Percentiles rank a stretch among this genome's conserved stretches.
Conservation (phyloP, 1,140 invertebrate species). For the Zaprionus lachaisei region DNA sequence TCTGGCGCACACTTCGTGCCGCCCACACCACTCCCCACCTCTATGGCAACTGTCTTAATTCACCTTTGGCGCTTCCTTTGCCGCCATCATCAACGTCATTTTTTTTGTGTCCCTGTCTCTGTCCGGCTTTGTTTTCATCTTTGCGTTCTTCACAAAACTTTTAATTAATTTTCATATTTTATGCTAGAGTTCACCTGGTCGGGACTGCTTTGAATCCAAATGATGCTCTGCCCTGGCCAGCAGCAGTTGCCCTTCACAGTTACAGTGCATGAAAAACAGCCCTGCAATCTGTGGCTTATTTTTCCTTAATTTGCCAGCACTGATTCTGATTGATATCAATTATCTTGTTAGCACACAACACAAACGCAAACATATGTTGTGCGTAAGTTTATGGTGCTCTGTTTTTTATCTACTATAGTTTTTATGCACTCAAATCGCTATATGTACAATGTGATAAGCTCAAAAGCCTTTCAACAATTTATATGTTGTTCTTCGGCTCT, state of each 20-base stretch:
- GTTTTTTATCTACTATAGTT: background rate
- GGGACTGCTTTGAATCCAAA: conserved; percentile 20
- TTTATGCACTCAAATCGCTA: background rate
- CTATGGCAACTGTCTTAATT: conserved; percentile 33
- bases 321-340: background rate
- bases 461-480: background rate
- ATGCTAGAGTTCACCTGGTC: conserved; percentile 53
- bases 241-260: no score
- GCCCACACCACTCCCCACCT: background rate
- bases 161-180: conserved; percentile 83
- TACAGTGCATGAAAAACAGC: background rate
- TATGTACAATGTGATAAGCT: background rate
- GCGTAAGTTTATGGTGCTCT: background rate
- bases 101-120: conserved; percentile 40
- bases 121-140: conserved; percentile 43
- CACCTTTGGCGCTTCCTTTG: conserved; percentile 27
- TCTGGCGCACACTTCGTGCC: conserved; percentile 63
- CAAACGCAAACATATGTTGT: background rate
- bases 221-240: background rate
- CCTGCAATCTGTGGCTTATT: background rate
- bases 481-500: background rate
- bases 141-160: conserved; percentile 53
- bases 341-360: conserved; percentile 4
- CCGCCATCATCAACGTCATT: conserved; percentile 43
- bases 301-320: conserved; percentile 3